Evolutionary conservation across 2,797 vertebrate genomes (phyloP).

Genomic region (Morus bassanus): DNA sequence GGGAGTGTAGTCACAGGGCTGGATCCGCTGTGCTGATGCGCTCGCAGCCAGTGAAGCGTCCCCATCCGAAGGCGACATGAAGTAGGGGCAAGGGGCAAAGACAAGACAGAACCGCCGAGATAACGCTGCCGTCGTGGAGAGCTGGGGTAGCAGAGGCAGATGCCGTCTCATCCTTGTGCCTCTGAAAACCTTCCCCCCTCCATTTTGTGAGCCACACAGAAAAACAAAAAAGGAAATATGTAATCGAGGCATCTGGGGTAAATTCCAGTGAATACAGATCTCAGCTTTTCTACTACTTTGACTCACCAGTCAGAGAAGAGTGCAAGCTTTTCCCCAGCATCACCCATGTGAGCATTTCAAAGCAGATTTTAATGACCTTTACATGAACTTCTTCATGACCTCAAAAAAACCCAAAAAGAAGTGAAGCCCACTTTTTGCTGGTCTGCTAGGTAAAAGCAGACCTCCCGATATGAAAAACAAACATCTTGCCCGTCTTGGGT

Average conservation of each 20-base stretch:
- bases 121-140: fast-evolving
- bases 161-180: not conserved
- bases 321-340: not conserved
- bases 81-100: too few species aligned
- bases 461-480: not conserved
- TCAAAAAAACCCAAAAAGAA: not conserved
- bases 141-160: not conserved
- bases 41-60: fast-evolving
- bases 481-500: too few species aligned
- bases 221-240: not conserved
- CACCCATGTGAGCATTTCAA: not conserved
- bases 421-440: not conserved
- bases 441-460: not conserved
- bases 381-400: not conserved
- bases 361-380: not conserved
- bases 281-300: not conserved
- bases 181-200: not conserved
- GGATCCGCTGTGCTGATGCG: not conserved
- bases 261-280: too few species aligned
- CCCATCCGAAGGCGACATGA: not conserved
- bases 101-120: fast-evolving
- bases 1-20: not conserved
- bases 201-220: fast-evolving
- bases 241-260: not conserved
- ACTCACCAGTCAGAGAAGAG: not conserved